These are phyloP conservation scores for Orientallactaga sibirica DNA, from an alignment of 2,797 vertebrate species.

Conservation along the genomic window DNA sequence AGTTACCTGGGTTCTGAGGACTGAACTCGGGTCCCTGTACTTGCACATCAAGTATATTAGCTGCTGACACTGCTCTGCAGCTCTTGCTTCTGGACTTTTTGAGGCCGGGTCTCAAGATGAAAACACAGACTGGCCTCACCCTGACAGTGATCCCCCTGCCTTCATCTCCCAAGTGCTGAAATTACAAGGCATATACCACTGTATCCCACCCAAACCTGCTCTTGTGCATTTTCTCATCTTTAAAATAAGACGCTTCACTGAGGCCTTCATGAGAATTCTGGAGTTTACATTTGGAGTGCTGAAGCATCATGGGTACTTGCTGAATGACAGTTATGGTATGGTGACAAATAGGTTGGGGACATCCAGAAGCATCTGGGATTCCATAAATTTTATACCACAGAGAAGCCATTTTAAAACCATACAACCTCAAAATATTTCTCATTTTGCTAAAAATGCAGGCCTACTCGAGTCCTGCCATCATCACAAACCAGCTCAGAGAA, in stretches of 20 bases:
- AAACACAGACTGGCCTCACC: not conserved
- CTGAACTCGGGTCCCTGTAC: too few relatives aligned
- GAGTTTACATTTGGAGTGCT: not conserved
- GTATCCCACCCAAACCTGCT: not conserved
- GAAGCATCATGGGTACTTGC: not conserved
- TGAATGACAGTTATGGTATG: not conserved
- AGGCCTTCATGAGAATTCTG: not conserved
- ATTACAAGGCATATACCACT: not conserved
- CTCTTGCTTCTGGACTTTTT: too few relatives aligned
- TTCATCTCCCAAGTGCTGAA: not conserved
- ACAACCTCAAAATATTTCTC: not conserved
- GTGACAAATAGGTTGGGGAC: not conserved
- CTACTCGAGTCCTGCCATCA: not conserved
- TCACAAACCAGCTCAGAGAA: conserved; percentile 10
- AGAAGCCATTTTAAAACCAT: conserved; percentile 7
- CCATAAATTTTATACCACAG: not conserved
- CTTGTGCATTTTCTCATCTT: not conserved
- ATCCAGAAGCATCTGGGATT: not conserved
- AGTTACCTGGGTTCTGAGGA: too few relatives aligned
- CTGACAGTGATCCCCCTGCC: not conserved
- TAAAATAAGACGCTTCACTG: conserved; percentile 1
- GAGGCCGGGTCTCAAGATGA: too few relatives aligned
- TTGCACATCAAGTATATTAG: too few relatives aligned
- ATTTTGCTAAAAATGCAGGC: not conserved
- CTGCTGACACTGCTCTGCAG: too few relatives aligned